Conservation (phyloP, 2,888 invertebrate species). For the Hydroisotoma schaefferi region DNA sequence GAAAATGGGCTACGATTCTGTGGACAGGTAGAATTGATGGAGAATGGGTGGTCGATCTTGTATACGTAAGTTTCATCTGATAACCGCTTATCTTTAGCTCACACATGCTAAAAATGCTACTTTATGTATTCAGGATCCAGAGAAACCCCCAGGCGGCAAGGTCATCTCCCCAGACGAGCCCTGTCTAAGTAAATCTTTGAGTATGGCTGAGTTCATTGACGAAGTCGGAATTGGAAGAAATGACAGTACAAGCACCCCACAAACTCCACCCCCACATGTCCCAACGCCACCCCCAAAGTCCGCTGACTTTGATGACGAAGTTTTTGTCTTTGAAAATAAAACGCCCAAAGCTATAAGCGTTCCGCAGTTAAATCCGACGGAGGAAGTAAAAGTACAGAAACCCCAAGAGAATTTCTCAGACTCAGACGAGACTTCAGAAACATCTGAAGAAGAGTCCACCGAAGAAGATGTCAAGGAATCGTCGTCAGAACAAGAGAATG, state of each 20-base stretch:
- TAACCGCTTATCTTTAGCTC: too few relatives aligned
- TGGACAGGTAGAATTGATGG: constrained; percentile 35
- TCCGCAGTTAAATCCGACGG: constrained; percentile 4
- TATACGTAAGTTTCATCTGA: constrained; percentile 31
- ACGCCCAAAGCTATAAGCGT: not conserved
- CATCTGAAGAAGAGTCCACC: not conserved
- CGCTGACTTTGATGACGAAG: constrained; percentile 17
- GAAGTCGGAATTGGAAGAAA: too few relatives aligned
- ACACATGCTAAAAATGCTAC: not conserved
- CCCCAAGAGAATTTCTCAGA: not conserved
- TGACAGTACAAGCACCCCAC: not conserved
- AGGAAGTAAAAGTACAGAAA: not conserved
- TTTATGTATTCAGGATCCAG: constrained; percentile 20
- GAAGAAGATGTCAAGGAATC: constrained; percentile 1
- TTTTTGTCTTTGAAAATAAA: not conserved
- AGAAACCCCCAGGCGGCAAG: constrained; percentile 21
- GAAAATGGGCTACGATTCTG: constrained; percentile 36
- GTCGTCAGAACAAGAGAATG: not conserved
- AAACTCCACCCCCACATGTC: not conserved
- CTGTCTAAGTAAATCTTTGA: constrained; percentile 28
- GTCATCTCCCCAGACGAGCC: constrained; percentile 29
- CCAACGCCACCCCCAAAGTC: constrained; percentile 11
- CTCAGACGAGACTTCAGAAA: constrained; percentile 3
- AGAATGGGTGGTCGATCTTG: constrained; percentile 34
- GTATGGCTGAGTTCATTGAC: constrained; percentile 30